Evolutionary conservation across 1,140 invertebrate genomes (phyloP).

Genomic region (Temnothorax longispinosus): DNA sequence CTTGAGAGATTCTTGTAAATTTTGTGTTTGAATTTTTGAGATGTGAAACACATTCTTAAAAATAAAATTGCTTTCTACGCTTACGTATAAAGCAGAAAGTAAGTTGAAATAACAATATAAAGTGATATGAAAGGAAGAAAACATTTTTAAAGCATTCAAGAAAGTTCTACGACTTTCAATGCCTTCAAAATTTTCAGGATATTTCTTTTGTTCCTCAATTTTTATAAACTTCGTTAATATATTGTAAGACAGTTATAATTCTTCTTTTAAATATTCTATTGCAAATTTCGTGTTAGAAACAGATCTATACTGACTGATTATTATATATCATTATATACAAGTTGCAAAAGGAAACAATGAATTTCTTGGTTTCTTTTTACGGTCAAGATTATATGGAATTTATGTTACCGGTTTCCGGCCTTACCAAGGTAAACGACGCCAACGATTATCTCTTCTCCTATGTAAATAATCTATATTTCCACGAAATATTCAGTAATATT

Average conservation of each 20-base stretch:
- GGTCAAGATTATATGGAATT: neutral
- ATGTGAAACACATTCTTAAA: neutral
- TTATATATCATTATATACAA: neutral
- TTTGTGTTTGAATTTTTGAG: neutral
- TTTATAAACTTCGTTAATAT: neutral
- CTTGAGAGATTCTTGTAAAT: neutral
- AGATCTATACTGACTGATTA: neutral
- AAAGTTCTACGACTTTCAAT: neutral
- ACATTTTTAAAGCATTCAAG: too few species aligned
- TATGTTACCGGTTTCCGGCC: neutral
- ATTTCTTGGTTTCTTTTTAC: neutral
- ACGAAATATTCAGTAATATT: neutral
- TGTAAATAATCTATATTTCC: neutral
- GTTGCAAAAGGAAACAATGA: neutral
- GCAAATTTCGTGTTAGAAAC: neutral
- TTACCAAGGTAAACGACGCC: neutral
- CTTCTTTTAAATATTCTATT: neutral
- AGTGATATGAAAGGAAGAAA: neutral
- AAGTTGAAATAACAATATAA: neutral
- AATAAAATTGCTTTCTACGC: neutral
- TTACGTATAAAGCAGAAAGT: neutral
- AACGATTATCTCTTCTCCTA: neutral
- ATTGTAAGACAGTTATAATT: neutral
- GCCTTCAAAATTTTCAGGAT: too few species aligned
- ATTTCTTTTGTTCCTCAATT: too few species aligned